These are phyloP conservation scores for Orthosia gracilis DNA, from an alignment of 2,888 invertebrate genomes.

Conservation along the genomic window DNA sequence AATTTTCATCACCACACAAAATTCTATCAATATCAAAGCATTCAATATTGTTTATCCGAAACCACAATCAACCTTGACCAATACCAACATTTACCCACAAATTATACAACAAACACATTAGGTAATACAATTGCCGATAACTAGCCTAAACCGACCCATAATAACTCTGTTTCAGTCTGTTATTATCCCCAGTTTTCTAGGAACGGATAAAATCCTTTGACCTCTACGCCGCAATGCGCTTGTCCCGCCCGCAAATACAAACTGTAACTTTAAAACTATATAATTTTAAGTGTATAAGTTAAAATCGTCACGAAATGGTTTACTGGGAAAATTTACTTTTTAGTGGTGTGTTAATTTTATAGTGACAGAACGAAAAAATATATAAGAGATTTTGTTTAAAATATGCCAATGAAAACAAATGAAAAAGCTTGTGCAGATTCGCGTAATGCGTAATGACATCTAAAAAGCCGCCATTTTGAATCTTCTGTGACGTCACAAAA, in stretches of 20 bases:
- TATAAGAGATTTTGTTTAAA: neutral
- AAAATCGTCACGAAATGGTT: constrained; percentile 35
- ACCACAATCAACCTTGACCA: constrained; percentile 17
- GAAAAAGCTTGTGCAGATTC: neutral
- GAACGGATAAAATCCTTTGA: constrained; percentile 52
- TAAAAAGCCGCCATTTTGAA: neutral
- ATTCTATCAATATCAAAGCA: too few relatives aligned
- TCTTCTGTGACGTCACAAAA: neutral
- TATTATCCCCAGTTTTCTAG: constrained; percentile 42
- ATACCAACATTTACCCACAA: neutral
- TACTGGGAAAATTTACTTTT: constrained; percentile 5
- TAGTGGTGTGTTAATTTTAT: neutral
- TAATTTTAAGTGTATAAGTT: constrained; percentile 18
- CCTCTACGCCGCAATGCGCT: constrained; percentile 66
- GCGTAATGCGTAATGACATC: neutral
- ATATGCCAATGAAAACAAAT: neutral
- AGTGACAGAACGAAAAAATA: neutral
- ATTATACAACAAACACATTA: constrained; percentile 23
- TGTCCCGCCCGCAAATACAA: constrained; percentile 34
- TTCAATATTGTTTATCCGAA: neutral
- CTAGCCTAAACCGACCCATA: neutral
- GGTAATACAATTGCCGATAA: constrained; percentile 17
- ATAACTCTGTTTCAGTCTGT: constrained; percentile 24
- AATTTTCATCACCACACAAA: too few relatives aligned
- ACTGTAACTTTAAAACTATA: constrained; percentile 11